These are phyloP conservation scores for Trematocara zebra DNA, from an alignment of 2,113 vertebrate species.

Conservation along the genomic window DNA sequence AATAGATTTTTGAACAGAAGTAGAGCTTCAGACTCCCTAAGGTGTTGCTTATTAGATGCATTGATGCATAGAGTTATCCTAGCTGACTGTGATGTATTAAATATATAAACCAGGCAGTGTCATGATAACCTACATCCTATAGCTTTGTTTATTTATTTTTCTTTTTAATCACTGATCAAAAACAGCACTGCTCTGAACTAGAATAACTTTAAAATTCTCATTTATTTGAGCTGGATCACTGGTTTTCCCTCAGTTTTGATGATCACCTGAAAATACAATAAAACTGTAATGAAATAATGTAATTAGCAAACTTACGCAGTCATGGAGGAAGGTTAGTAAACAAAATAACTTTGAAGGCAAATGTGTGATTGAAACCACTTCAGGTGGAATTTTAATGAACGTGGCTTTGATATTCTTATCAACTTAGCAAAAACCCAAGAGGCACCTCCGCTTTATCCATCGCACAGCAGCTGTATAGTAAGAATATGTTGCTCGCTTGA, in stretches of 20 bases:
- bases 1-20: not conserved
- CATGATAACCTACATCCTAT: not conserved
- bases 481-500: not conserved
- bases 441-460: slow-evolving; percentile 10
- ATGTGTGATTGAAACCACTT: slow-evolving; percentile 17
- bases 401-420: slow-evolving; percentile 34
- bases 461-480: not conserved
- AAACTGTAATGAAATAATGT: not conserved
- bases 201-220: not conserved
- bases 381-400: slow-evolving; percentile 32
- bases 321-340: not conserved
- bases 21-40: not conserved
- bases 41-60: not conserved
- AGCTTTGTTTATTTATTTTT: not conserved
- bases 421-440: slow-evolving; percentile 14
- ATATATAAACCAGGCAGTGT: not conserved
- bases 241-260: not conserved
- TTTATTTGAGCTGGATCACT: not conserved
- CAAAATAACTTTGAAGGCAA: slow-evolving; percentile 27
- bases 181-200: not conserved
- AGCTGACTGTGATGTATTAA: slow-evolving; percentile 12
- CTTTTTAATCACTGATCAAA: not conserved
- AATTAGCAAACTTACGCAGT: not conserved
- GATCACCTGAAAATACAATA: not conserved
- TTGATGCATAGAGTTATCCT: not conserved